Base-by-base conservation (phyloP, 2,888 invertebrate species). In the Sialis lutaria region DNA sequence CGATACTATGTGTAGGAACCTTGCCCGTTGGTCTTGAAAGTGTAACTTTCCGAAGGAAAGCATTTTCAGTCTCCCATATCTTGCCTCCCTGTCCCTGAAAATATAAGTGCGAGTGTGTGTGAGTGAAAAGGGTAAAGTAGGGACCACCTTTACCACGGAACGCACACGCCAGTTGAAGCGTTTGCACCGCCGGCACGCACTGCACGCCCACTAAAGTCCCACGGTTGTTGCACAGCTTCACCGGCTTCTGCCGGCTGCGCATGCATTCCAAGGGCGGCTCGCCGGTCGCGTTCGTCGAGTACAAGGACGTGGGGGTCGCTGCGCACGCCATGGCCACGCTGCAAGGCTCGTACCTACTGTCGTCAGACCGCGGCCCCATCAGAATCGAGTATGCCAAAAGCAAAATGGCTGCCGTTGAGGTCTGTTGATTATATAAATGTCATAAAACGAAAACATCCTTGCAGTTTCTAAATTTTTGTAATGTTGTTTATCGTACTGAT, bases 331-430 rank as follows among this genome's bases (percentile, higher is more conserved):
- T 95, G 83, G 80, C 82, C 64, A 79, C 87, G 62, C 82, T 97
- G 61, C 95, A 97, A 72, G 96, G 96, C 67, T 89, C 90, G 68
- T 84, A 89, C 70, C 82, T 95, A 63, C 82, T 92, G 68, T 91
- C 92, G 68, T 93, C 93, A 57, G 90, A 90, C 65, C 87, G 95
- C 67, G 93, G 93, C 59, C 92, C 93, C 65, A 92, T 97, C 68
- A 85, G 95, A 68, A 93, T 97, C 70, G 96, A 97, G 77, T 97
- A 87, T 77, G 96, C 96, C 69, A 90, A 92, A 76, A 91, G 88
- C 73, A 95, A 95, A 81, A 93, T 96, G 93, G 89, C 91, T 65
- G 87, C 85, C 72, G 22, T 22, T 22, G 72, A 74, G 67, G 76
- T 72, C 69, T 68, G 71, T 69, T 65, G 22, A 22, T 22, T 22